These are phyloP conservation scores for Glomeris marginata DNA, from an alignment of 2,888 invertebrate genomes.

Conservation along the genomic window DNA sequence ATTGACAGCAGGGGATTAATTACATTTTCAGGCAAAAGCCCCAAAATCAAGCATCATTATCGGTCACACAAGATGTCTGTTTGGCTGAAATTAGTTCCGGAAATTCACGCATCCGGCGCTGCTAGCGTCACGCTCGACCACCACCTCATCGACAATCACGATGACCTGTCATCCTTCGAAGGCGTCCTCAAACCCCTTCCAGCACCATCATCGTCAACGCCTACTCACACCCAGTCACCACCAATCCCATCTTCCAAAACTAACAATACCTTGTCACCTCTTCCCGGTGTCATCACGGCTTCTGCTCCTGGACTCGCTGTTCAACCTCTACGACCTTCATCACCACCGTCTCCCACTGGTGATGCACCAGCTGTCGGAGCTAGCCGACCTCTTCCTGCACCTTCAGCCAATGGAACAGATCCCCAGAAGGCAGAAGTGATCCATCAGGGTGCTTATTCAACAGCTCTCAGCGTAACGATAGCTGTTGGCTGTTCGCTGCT, in stretches of 20 bases:
- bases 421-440: conserved; percentile 11
- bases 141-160: conserved; percentile 66
- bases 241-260: neutral
- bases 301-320: neutral
- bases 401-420: conserved; percentile 9
- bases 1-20: neutral
- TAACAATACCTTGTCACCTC: neutral
- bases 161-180: conserved; percentile 76
- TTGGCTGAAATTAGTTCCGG: conserved; percentile 89
- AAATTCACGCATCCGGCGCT: conserved; percentile 39
- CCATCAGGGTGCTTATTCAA: conserved; percentile 44
- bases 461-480: conserved; percentile 80
- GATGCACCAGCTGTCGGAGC: neutral
- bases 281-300: neutral
- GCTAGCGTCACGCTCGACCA: conserved; percentile 70
- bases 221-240: conserved; percentile 2
- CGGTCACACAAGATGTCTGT: conserved; percentile 87
- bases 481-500: conserved; percentile 86
- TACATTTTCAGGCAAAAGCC: conserved; percentile 56
- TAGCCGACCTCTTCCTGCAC: neutral
- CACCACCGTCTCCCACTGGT: conserved; percentile 1
- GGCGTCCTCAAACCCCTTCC: conserved; percentile 53
- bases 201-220: conserved; percentile 19
- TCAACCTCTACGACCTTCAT: conserved; percentile 2
- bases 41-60: conserved; percentile 83